phyloP scores from a whole-genome alignment of 1,140 invertebrate genomes.

The Diorhabda sublineata region DNA sequence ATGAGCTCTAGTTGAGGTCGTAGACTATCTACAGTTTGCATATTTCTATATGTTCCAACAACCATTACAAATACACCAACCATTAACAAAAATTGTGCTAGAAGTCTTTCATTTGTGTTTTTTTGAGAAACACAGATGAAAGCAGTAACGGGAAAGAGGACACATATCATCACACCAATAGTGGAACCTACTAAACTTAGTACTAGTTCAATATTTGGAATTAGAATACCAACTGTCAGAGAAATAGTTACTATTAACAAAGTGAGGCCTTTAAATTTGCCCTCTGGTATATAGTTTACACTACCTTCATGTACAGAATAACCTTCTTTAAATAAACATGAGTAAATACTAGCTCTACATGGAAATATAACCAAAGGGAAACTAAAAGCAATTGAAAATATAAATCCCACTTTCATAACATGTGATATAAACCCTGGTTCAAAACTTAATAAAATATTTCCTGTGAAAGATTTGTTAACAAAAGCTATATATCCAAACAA shows the following conservation, averaged over 20 bases:
- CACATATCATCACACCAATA: conserved; percentile 89
- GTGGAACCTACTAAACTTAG: conserved; percentile 90
- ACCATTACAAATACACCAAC: conserved; percentile 78
- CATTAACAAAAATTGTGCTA: conserved; percentile 69
- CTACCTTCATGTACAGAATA: conserved; percentile 50
- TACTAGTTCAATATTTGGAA: conserved; percentile 89
- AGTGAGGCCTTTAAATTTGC: conserved; percentile 75
- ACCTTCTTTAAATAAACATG: conserved; percentile 74
- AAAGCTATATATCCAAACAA: conserved; percentile 95
- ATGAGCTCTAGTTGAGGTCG: conserved; percentile 26
- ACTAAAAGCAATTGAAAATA: conserved; percentile 89
- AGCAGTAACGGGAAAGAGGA: conserved; percentile 82
- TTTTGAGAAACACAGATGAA: conserved; percentile 69
- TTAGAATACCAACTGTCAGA: conserved; percentile 68
- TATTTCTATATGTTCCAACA: conserved; percentile 80
- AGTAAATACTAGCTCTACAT: conserved; percentile 89
- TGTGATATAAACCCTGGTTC: conserved; percentile 74
- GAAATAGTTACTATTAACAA: conserved; percentile 70
- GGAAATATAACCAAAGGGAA: conserved; percentile 97
- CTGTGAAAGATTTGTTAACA: conserved; percentile 71
- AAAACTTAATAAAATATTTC: conserved; percentile 88
- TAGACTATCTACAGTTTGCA: conserved; percentile 66
- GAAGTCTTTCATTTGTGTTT: conserved; percentile 66
- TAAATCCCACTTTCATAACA: conserved; percentile 89
- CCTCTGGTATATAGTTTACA: conserved; percentile 69